These are phyloP conservation scores for Capitella teleta DNA, from an alignment of 1,140 invertebrate genomes.

Conservation along the genomic window DNA sequence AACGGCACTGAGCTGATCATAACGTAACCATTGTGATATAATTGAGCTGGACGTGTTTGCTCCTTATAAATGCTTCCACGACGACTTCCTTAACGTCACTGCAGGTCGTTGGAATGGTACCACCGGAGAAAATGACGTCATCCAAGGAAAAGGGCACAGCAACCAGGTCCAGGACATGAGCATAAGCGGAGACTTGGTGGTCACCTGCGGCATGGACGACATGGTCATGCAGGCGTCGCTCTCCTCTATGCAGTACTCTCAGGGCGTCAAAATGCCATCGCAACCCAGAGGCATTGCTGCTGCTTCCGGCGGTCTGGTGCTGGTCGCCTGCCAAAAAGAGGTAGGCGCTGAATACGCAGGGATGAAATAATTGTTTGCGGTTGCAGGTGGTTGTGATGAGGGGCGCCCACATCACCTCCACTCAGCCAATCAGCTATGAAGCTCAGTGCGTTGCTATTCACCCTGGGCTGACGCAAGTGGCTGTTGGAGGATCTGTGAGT, in stretches of 20 bases:
- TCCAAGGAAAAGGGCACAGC: conserved; percentile 74
- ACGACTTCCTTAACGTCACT: too few relatives aligned
- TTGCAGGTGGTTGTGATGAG: conserved; percentile 58
- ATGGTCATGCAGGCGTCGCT: conserved; percentile 61
- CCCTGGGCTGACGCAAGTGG: conserved; percentile 51
- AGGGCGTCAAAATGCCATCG: conserved; percentile 63
- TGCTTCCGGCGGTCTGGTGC: conserved; percentile 54
- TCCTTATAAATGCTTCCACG: too few relatives aligned
- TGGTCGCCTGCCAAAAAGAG: conserved; percentile 70
- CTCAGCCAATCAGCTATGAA: conserved; percentile 68
- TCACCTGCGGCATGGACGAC: conserved; percentile 85
- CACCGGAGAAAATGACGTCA: conserved; percentile 63
- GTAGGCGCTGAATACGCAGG: too few relatives aligned
- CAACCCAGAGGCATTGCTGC: conserved; percentile 75
- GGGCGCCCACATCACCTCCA: conserved; percentile 59
- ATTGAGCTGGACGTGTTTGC: too few relatives aligned
- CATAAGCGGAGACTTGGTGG: conserved; percentile 54
- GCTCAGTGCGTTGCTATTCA: conserved; percentile 67
- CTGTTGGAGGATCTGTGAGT: conserved; percentile 60
- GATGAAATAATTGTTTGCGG: conserved; percentile 2
- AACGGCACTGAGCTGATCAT: too few relatives aligned
- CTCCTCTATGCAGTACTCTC: conserved; percentile 53
- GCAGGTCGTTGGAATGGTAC: conserved; percentile 63
- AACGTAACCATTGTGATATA: too few relatives aligned
- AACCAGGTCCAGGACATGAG: conserved; percentile 89